A percentile compares a stretch with the other conserved stretches of the same genome.
phyloP scores from a whole-genome alignment of 2,888 invertebrate species.

The Dolichopus griseipennis region DNA sequence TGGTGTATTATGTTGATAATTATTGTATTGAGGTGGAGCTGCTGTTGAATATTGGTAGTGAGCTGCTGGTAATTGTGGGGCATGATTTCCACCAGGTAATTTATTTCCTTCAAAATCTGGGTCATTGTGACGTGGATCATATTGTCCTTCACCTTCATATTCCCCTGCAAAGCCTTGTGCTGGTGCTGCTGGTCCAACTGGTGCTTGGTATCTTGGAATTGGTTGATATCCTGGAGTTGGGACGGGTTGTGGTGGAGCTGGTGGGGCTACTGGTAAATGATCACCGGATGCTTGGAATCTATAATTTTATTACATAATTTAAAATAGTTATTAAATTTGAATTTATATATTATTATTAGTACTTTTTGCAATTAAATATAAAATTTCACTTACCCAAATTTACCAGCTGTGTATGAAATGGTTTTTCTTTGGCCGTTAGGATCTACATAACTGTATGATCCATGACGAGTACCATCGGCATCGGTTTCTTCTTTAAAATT shows the following conservation, averaged over 20 bases:
- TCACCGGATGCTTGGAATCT: constrained; percentile 72
- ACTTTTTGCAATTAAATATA: neutral
- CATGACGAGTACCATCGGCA: constrained; percentile 70
- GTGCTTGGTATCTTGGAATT: constrained; percentile 45
- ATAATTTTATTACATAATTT: too few relatives aligned
- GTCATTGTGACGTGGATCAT: constrained; percentile 42
- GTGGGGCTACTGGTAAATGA: constrained; percentile 62
- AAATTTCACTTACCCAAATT: constrained; percentile 52
- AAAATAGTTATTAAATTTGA: too few relatives aligned
- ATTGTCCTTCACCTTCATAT: constrained; percentile 41
- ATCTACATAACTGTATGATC: constrained; percentile 79
- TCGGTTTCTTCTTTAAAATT: constrained; percentile 85
- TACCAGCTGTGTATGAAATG: constrained; percentile 76
- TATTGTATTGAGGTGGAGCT: constrained; percentile 35
- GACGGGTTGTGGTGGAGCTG: constrained; percentile 45
- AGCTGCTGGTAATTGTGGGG: constrained; percentile 36
- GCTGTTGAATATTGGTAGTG: constrained; percentile 27
- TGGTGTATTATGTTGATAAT: constrained; percentile 45
- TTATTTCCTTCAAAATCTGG: constrained; percentile 37
- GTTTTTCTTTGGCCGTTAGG: constrained; percentile 72
- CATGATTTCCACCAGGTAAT: constrained; percentile 40
- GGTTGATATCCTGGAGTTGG: constrained; percentile 46
- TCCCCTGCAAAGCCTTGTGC: constrained; percentile 27
- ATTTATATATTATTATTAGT: neutral
- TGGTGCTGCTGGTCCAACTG: constrained; percentile 25